A percentile compares a stretch with the other conserved stretches of the same genome.
Evolutionary conservation across 2,797 vertebrate genomes (phyloP).

Genomic region (Hypotaenidia philippensis): DNA sequence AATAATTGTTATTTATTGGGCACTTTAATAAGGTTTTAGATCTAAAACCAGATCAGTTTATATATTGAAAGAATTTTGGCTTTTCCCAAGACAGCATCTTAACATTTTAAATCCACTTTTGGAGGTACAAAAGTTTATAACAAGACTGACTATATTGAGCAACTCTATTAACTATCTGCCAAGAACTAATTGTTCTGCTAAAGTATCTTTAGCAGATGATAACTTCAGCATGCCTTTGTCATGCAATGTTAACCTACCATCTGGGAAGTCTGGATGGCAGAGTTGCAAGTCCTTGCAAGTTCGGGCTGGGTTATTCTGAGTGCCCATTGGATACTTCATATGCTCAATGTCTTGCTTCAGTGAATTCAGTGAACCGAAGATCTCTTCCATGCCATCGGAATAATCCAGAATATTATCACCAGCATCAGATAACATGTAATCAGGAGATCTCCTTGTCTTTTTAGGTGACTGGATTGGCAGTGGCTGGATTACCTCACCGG

Average conservation of each 20-base stretch:
- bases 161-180: neutral
- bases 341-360: slow-evolving; percentile 97
- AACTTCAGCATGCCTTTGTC: neutral
- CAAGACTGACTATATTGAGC: neutral
- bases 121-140: no score
- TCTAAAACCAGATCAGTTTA: neutral
- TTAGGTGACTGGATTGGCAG: slow-evolving; percentile 92
- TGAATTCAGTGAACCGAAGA: slow-evolving; percentile 93
- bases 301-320: slow-evolving; percentile 93
- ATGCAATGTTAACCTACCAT: slow-evolving; percentile 83
- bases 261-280: slow-evolving; percentile 94
- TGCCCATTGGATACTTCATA: slow-evolving; percentile 99
- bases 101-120: no score
- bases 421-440: slow-evolving; percentile 87
- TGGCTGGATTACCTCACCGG: slow-evolving; percentile 95
- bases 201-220: neutral
- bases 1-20: neutral
- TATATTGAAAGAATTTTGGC: neutral
- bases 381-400: slow-evolving; percentile 95
- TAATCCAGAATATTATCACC: slow-evolving; percentile 89
- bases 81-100: neutral
- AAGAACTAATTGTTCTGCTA: neutral
- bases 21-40: neutral
- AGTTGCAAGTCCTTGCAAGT: slow-evolving; percentile 98
- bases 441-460: slow-evolving; percentile 89